These are phyloP conservation scores for Tromatobia lineatoria DNA, from an alignment of 2,888 invertebrate species.

Conservation along the genomic window DNA sequence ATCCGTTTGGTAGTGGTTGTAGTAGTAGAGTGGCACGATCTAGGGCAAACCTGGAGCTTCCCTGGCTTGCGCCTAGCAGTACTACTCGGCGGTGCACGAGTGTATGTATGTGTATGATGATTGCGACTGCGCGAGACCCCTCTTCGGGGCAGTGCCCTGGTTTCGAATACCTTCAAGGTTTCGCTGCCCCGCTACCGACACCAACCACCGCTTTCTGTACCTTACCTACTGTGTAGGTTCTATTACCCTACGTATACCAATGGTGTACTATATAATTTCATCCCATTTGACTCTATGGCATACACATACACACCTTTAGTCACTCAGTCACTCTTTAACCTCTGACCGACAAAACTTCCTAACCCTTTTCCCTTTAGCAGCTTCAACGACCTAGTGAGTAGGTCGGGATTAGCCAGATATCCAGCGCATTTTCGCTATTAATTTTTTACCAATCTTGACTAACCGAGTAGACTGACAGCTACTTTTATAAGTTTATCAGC, in stretches of 20 bases:
- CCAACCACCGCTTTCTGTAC: slow-evolving; percentile 62
- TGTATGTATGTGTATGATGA: slow-evolving; percentile 30
- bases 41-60: slow-evolving; percentile 69
- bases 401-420: slow-evolving; percentile 45
- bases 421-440: slow-evolving; percentile 35
- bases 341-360: slow-evolving; percentile 35
- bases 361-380: slow-evolving; percentile 22
- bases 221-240: slow-evolving; percentile 47
- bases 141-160: slow-evolving; percentile 82
- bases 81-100: slow-evolving; percentile 25
- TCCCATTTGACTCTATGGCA: background rate
- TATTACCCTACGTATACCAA: slow-evolving; percentile 37
- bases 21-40: slow-evolving; percentile 70
- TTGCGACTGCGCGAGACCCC: slow-evolving; percentile 78
- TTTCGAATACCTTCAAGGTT: slow-evolving; percentile 84
- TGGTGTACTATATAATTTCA: slow-evolving; percentile 37
- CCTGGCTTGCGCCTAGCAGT: slow-evolving; percentile 60
- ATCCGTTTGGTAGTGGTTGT: slow-evolving; percentile 40
- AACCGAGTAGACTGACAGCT: background rate
- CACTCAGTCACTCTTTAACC: slow-evolving; percentile 42
- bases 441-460: slow-evolving; percentile 38
- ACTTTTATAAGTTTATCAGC: background rate
- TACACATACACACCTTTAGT: background rate
- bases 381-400: slow-evolving; percentile 24
- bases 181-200: slow-evolving; percentile 69